These are phyloP conservation scores for Eueides isabella DNA, from an alignment of 1,140 invertebrate genomes.

Conservation along the genomic window DNA sequence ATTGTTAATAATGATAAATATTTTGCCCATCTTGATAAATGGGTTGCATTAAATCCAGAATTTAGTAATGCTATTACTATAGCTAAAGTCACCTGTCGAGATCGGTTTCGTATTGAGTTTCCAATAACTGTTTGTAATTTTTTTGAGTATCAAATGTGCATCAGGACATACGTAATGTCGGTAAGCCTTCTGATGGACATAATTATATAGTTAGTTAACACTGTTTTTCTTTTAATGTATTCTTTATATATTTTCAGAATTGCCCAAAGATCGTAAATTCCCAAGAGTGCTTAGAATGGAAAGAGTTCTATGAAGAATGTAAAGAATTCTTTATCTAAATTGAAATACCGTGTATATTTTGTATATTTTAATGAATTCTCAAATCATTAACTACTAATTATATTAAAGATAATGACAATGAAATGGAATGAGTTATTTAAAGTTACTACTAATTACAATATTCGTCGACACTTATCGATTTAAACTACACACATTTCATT, in stretches of 20 bases:
- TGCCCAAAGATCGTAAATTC: slow-evolving; percentile 52
- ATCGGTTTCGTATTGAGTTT: slow-evolving; percentile 34
- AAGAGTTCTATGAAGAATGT: slow-evolving; percentile 58
- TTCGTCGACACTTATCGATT: slow-evolving; percentile 16
- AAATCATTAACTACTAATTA: slow-evolving; percentile 41
- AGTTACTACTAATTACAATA: slow-evolving; percentile 35
- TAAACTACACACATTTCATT: slow-evolving; percentile 51
- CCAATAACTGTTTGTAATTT: slow-evolving; percentile 53
- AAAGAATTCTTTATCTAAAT: slow-evolving; percentile 51
- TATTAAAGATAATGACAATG: slow-evolving; percentile 54
- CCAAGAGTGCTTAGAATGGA: slow-evolving; percentile 51
- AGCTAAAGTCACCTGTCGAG: slow-evolving; percentile 54
- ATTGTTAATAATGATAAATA: slow-evolving; percentile 50
- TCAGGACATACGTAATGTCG: slow-evolving; percentile 44
- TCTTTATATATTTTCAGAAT: slow-evolving; percentile 46
- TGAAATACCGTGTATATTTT: slow-evolving; percentile 42
- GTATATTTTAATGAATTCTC: slow-evolving; percentile 64
- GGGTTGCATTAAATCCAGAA: slow-evolving; percentile 51
- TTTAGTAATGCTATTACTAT: slow-evolving; percentile 49
- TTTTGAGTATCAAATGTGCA: slow-evolving; percentile 46
- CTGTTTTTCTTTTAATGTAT: not conserved
- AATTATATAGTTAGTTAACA: not conserved
- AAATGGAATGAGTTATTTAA: slow-evolving; percentile 47
- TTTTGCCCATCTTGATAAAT: slow-evolving; percentile 53
- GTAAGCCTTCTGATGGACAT: not conserved